Base-by-base conservation (phyloP, 1,140 invertebrate genomes). In the Eufriesea mexicana region DNA sequence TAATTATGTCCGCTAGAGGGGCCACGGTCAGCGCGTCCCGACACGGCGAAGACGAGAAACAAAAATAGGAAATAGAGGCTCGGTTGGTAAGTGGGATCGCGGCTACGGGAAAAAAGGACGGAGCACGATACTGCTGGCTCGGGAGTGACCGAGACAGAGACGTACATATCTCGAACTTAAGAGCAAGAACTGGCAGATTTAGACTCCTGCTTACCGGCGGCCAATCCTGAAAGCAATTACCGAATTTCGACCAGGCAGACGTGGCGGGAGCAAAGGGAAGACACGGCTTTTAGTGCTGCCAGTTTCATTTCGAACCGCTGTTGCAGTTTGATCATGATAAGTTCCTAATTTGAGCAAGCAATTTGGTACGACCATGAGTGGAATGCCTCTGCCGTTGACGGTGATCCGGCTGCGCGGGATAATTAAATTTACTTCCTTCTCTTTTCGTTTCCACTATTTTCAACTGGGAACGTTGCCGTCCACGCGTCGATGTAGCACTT, bases 221-320 rank as follows among this genome's bases (percentile, higher is more conserved):
- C 85, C 88, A 91, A 91, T 91, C 83, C 82, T 87, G 85, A 91
- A 91, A 91, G 91, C 90, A 91, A 91, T 91, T 91, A 91, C 89
- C 87, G 90, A 91, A 91, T 82, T 82, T 76, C 79, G 79, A 45
- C 62, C 79, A 76, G 85, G 88, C 89, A 86, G 85, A 86, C 76
- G 64, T 18, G 79, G 49, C 23, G 1, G 70, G 70, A 74, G 59
- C 79, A 75, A 81, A 64, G 75, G 79, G 79, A 75, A 75, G 20
- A 16, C 71, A 20, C 28, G 16, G 71, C 79, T 81, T 74, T 81
- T 64, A 75, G 49, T n/a, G 79, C 49, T 66, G 51, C 59, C 71
- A 45, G 79, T 81, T 81, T 81, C 79, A 81, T 81, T 81, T 66
- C 49, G 61, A 45, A 35, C 61, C 25, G 61, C 49, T 66, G 79